phyloP scores from a whole-genome alignment of 2,797 vertebrate genomes.

The Rhinogobio ventralis region DNA sequence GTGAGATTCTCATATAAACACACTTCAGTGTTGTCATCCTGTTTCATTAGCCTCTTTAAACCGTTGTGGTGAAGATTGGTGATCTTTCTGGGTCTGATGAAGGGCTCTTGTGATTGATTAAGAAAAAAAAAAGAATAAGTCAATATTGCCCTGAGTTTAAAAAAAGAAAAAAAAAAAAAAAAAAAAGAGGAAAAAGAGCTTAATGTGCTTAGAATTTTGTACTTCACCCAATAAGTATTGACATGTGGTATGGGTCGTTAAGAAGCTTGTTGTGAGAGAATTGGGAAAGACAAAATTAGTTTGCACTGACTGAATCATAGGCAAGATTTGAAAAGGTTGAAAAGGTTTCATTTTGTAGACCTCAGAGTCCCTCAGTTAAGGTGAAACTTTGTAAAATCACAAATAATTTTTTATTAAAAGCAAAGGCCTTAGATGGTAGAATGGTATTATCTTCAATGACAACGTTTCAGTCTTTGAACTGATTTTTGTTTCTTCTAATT shows the following conservation, averaged over 20 bases:
- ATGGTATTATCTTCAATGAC: constrained; percentile 29
- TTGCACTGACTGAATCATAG: neutral
- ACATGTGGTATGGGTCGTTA: constrained; percentile 70
- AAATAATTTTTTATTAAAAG: neutral
- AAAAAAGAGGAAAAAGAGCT: constrained; percentile 56
- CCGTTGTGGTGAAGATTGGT: constrained; percentile 57
- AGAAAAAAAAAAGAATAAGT: constrained; percentile 53
- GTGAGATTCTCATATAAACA: too few species aligned
- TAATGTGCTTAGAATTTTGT: constrained; percentile 64
- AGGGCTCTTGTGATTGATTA: constrained; percentile 71
- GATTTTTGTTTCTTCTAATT: constrained; percentile 33
- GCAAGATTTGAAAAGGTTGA: neutral
- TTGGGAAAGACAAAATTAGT: constrained; percentile 33
- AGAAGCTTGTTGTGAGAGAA: constrained; percentile 19
- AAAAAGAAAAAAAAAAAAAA: constrained; percentile 27
- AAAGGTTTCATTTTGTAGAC: constrained; percentile 1
- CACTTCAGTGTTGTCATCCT: too few species aligned
- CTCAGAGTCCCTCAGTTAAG: neutral
- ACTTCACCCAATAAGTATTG: constrained; percentile 68
- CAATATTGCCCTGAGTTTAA: constrained; percentile 65
- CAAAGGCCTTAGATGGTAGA: neutral
- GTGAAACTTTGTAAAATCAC: neutral
- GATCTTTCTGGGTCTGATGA: constrained; percentile 52
- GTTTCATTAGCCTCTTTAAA: constrained; percentile 11
- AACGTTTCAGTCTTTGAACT: neutral